Evolutionary conservation across 1,140 invertebrate species (phyloP).

Genomic region (Drosophila pandora): DNA sequence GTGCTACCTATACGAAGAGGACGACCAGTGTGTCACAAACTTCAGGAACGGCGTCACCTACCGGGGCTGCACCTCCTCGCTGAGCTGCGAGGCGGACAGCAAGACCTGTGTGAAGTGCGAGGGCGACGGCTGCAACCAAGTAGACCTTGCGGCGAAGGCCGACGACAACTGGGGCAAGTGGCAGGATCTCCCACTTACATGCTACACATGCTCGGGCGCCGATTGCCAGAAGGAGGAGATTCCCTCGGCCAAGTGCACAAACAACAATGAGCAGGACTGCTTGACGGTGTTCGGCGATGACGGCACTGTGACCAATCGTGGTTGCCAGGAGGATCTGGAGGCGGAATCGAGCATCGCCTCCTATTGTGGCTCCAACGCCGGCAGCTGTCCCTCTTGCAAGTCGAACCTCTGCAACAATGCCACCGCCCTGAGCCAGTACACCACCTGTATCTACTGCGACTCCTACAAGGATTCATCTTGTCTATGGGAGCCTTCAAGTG

Average conservation of each 20-base stretch:
- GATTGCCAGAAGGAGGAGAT: conserved; percentile 32
- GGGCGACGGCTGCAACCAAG: conserved; percentile 67
- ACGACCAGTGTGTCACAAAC: conserved; percentile 69
- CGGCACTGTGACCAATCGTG: conserved; percentile 53
- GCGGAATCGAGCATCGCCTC: conserved; percentile 7
- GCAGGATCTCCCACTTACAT: conserved; percentile 76
- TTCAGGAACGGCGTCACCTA: conserved; percentile 60
- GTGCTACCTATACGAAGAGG: conserved; percentile 53
- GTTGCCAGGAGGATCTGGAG: conserved; percentile 64
- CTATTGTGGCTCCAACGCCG: conserved; percentile 44
- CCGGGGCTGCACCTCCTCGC: conserved; percentile 55
- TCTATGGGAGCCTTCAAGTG: conserved; percentile 42
- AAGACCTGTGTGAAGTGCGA: conserved; percentile 61
- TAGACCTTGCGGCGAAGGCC: conserved; percentile 39
- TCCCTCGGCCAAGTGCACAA: conserved; percentile 26
- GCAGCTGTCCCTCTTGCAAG: conserved; percentile 69
- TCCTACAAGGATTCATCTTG: conserved; percentile 57
- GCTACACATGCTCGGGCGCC: conserved; percentile 46
- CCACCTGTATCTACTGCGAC: conserved; percentile 74
- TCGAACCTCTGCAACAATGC: conserved; percentile 77
- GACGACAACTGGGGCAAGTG: conserved; percentile 77
- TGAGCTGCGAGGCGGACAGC: conserved; percentile 60
- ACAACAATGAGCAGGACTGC: conserved; percentile 79
- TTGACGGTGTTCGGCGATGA: conserved; percentile 62
- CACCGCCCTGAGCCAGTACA: conserved; percentile 36